phyloP scores from a whole-genome alignment of 2,888 invertebrate species.

The Eristalinus aeneus region DNA sequence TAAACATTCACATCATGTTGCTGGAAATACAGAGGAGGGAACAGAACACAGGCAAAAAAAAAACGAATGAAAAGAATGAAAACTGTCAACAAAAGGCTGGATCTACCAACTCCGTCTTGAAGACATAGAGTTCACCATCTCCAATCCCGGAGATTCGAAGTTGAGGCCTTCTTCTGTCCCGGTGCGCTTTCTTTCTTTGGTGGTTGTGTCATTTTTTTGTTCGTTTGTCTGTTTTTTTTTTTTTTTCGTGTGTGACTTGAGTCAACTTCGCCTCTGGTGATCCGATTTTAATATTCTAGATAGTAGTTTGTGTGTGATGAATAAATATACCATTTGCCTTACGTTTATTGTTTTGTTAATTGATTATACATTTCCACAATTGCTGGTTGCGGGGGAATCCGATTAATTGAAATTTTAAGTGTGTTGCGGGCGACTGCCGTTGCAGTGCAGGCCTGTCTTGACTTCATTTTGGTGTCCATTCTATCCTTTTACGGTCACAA shows the following conservation, averaged over 20 bases:
- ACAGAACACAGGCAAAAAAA: slow-evolving; percentile 25
- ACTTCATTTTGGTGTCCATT: slow-evolving; percentile 7
- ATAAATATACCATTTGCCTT: slow-evolving; percentile 68
- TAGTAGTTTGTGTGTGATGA: slow-evolving; percentile 74
- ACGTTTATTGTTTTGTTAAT: slow-evolving; percentile 79
- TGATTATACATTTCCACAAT: slow-evolving; percentile 74
- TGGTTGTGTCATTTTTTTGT: slow-evolving; percentile 73
- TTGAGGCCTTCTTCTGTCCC: slow-evolving; percentile 30
- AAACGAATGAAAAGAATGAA: slow-evolving; percentile 44
- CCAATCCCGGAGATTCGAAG: slow-evolving; percentile 63
- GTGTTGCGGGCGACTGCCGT: slow-evolving; percentile 39
- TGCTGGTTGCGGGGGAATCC: slow-evolving; percentile 44
- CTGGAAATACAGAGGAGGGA: slow-evolving; percentile 23
- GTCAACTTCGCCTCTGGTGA: slow-evolving; percentile 74
- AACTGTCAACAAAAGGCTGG: slow-evolving; percentile 65
- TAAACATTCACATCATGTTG: slow-evolving; percentile 69
- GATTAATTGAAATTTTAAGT: slow-evolving; percentile 66
- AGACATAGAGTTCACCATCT: slow-evolving; percentile 63
- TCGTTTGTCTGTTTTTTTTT: neutral
- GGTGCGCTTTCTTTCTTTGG: slow-evolving; percentile 35
- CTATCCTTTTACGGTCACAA: slow-evolving; percentile 49
- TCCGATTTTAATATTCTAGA: slow-evolving; percentile 81
- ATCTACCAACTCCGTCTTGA: slow-evolving; percentile 31
- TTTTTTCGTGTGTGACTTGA: slow-evolving; percentile 10
- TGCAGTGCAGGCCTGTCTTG: slow-evolving; percentile 45